phyloP scores from a whole-genome alignment of 2,113 vertebrate genomes.

The Dryoscopus gambensis region DNA sequence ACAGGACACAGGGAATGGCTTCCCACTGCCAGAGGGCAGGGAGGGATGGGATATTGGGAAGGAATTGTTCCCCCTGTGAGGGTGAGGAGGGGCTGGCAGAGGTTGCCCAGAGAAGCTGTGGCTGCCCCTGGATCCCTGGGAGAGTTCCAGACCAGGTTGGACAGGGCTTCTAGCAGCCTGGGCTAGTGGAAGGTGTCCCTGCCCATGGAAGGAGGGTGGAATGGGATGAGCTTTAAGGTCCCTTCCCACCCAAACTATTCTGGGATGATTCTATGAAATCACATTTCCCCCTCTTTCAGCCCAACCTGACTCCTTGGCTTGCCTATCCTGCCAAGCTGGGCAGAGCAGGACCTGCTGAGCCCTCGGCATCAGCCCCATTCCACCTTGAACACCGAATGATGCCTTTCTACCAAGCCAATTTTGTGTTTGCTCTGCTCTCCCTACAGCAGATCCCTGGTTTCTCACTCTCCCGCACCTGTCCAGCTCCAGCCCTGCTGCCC shows the following conservation, averaged over 20 bases:
- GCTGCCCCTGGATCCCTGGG: not conserved
- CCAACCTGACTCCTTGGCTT: not conserved
- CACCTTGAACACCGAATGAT: not conserved
- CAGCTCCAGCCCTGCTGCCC: not conserved
- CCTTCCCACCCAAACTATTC: not conserved
- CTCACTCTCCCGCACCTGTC: not conserved
- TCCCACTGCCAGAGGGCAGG: not conserved
- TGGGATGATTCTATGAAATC: not conserved
- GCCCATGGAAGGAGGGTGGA: not conserved
- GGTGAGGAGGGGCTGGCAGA: not conserved
- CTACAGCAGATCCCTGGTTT: not conserved
- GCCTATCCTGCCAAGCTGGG: not conserved
- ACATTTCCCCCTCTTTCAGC: not conserved
- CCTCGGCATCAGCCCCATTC: not conserved
- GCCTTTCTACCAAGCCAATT: not conserved
- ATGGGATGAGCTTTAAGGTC: not conserved
- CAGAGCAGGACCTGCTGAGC: not conserved
- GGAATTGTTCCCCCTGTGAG: not conserved
- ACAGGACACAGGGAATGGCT: not conserved
- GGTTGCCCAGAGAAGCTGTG: not conserved
- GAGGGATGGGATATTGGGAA: not conserved
- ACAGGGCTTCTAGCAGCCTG: not conserved
- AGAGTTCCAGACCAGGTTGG: not conserved
- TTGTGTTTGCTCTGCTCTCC: not conserved
- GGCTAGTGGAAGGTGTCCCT: rapidly evolving